These are phyloP conservation scores for Equus przewalskii DNA, from an alignment of 2,113 vertebrate species.

Conservation along the genomic window DNA sequence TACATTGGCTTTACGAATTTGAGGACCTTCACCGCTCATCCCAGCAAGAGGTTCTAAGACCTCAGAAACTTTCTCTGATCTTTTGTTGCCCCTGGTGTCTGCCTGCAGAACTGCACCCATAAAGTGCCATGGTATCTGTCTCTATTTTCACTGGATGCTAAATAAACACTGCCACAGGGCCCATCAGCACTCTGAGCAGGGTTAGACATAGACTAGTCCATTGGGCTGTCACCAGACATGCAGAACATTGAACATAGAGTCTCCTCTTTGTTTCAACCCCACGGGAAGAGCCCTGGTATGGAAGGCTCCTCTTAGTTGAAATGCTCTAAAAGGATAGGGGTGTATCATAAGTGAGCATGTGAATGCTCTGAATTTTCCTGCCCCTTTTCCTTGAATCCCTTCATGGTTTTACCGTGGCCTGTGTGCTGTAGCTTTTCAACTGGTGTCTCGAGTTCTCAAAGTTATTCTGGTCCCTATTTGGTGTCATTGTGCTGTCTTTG, in stretches of 20 bases:
- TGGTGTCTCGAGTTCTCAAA: no score
- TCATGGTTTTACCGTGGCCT: no score
- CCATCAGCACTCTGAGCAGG: neutral
- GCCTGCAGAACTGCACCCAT: neutral
- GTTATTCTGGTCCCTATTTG: no score
- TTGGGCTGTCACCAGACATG: neutral
- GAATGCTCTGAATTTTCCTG: no score
- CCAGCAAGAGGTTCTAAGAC: neutral
- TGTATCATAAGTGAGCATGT: no score
- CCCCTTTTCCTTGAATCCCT: no score
- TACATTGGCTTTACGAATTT: neutral
- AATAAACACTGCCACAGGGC: neutral
- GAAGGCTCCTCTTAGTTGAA: no score
- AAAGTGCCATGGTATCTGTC: neutral
- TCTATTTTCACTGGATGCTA: neutral
- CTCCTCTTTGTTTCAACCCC: neutral
- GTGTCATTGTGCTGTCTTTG: no score
- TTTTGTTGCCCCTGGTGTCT: neutral
- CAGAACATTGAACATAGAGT: neutral
- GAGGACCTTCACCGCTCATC: neutral
- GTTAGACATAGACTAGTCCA: neutral
- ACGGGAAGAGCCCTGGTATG: neutral
- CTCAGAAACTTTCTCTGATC: neutral
- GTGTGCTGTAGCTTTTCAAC: no score
- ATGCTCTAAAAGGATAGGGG: no score